Evolutionary conservation across 2,888 invertebrate genomes (phyloP), one percentile per base, ranked within the genome.

Genomic region (Drosophila merina): DNA sequence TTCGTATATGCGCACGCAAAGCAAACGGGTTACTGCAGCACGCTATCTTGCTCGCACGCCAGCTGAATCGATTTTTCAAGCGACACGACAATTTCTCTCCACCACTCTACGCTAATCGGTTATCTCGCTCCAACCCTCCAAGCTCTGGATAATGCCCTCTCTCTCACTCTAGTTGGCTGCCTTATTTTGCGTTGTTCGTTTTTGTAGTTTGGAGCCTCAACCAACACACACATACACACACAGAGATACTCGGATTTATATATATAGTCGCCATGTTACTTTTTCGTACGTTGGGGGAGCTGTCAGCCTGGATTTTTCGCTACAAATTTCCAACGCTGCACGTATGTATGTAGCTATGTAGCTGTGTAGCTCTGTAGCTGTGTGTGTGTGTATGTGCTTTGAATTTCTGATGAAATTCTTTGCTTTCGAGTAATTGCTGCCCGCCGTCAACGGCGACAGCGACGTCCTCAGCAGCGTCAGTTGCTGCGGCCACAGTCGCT

Each of bases 351-450:
- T 20, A 20, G 20, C 20, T 20, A 20, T 20, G 20, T 20, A 20
- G 20, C 20, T 20, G 2, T 20, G 20, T 20, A 20, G 20, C 20
- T 20, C 66, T 54, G 31, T 56, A 36, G 75, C 20, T 60, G 57
- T 45, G 31, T 51, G 28, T 55, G 40, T 77, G 54, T 82, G 75
- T 69, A 45, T 74, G 59, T 85, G 81, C 81, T 87, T 78, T 86
- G 82, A 88, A 85, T 85, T 88, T 89, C 88, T 89, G 89, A 84
- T 88, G 88, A 89, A 88, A 89, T 88, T 88, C 88, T 87, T 89
- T 83, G 79, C 82, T 85, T 87, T 85, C 78, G 80, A 87, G 76
- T 87, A 82, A 85, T 87, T 87, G 83, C 86, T 82, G 69, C 60
- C 47, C 74, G 63, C 76, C 51, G 79, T 74, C 71, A 60, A 60